A percentile compares a stretch with the other conserved stretches of the same genome.
phyloP scores from a whole-genome alignment of 1,140 invertebrate species.

The Drosophila arawakana region DNA sequence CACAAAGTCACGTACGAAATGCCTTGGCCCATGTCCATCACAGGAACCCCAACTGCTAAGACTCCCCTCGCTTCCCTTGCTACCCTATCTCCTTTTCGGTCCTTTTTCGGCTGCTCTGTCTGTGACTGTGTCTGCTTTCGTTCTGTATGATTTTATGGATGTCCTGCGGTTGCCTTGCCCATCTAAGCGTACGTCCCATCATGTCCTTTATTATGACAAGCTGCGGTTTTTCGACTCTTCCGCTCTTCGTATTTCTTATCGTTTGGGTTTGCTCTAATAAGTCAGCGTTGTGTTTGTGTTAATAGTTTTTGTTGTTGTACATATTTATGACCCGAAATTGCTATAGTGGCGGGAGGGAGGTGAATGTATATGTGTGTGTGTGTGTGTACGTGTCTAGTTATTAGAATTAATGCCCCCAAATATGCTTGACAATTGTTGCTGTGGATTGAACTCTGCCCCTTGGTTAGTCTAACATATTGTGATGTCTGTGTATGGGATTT shows the following conservation, averaged over 20 bases:
- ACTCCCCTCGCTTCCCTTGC: background rate
- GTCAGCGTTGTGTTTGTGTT: slow-evolving; percentile 66
- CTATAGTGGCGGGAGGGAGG: background rate
- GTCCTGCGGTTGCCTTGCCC: slow-evolving; percentile 62
- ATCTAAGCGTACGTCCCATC: slow-evolving; percentile 60
- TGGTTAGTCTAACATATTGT: background rate
- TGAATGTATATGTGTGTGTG: background rate
- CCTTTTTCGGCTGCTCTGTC: slow-evolving; percentile 18
- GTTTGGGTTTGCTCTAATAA: slow-evolving; percentile 45
- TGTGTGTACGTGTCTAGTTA: slow-evolving; percentile 46
- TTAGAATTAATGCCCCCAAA: slow-evolving; percentile 62
- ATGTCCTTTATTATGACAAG: slow-evolving; percentile 78
- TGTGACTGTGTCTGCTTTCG: slow-evolving; percentile 31
- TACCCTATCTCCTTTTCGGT: background rate
- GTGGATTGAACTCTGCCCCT: slow-evolving; percentile 9
- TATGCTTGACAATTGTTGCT: slow-evolving; percentile 70
- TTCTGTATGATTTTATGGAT: slow-evolving; percentile 50
- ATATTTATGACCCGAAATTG: slow-evolving; percentile 62
- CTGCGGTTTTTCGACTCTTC: slow-evolving; percentile 56
- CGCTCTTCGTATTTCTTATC: slow-evolving; percentile 37
- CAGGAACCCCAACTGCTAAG: slow-evolving; percentile 13
- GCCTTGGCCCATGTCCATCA: slow-evolving; percentile 69
- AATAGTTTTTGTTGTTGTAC: slow-evolving; percentile 73
- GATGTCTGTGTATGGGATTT: slow-evolving; percentile 3
- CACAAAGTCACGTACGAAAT: slow-evolving; percentile 73